phyloP scores from a whole-genome alignment of 2,113 vertebrate species.

The Peromyscus polionotus region DNA sequence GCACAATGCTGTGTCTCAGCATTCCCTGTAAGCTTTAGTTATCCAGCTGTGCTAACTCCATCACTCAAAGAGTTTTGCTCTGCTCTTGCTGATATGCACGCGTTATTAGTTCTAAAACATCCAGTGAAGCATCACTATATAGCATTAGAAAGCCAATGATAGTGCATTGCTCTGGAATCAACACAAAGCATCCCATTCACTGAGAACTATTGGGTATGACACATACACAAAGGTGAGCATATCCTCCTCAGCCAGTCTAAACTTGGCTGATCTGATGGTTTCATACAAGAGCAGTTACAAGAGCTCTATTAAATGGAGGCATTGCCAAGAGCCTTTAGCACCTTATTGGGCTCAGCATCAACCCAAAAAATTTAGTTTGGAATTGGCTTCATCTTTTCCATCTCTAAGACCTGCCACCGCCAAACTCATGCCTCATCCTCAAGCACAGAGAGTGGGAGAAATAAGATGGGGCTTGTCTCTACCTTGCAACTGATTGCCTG shows the following conservation, averaged over 20 bases:
- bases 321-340: neutral
- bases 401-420: neutral
- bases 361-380: constrained; percentile 1
- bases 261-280: neutral
- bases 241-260: neutral
- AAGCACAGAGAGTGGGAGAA: neutral
- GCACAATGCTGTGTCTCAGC: neutral
- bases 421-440: neutral
- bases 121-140: neutral
- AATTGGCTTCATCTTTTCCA: neutral
- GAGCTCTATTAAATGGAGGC: neutral
- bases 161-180: neutral
- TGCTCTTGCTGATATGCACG: neutral
- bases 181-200: neutral
- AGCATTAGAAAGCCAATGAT: neutral
- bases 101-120: neutral
- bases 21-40: neutral
- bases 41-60: too few species aligned
- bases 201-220: neutral
- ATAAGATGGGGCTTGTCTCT: neutral
- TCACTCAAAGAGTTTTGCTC: neutral
- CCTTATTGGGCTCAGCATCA: neutral
- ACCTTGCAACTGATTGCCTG: neutral
- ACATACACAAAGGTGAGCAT: neutral
- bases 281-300: neutral